A percentile compares a stretch with the other conserved stretches of the same genome.
Evolutionary conservation across 2,797 vertebrate species (phyloP).

Genomic region (Xiphorhynchus erythropygius): DNA sequence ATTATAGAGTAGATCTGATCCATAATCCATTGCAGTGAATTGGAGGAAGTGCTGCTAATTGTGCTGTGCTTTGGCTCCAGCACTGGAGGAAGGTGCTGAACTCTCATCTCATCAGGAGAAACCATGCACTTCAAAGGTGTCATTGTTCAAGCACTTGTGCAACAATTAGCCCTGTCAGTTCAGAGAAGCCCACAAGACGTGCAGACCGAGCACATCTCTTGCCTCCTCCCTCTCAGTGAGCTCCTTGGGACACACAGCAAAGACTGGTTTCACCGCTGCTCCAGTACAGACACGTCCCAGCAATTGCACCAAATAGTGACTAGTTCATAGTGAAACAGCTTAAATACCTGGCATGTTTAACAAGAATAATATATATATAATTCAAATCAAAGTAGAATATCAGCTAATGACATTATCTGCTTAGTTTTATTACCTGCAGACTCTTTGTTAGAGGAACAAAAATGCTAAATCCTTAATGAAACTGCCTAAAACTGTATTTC

Average conservation of each 20-base stretch:
- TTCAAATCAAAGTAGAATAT: background rate
- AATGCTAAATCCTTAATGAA: background rate
- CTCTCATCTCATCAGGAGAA: background rate
- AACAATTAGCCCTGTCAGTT: background rate
- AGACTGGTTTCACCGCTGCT: background rate
- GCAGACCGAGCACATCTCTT: fast-evolving
- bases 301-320: background rate
- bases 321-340: background rate
- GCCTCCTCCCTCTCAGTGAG: background rate
- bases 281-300: background rate
- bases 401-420: background rate
- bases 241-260: background rate
- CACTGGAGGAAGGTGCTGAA: background rate
- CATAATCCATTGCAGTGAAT: background rate
- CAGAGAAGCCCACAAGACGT: background rate
- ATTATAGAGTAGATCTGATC: background rate
- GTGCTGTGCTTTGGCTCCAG: background rate
- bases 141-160: background rate
- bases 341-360: background rate
- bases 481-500: background rate
- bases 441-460: background rate
- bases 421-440: background rate
- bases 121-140: background rate
- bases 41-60: background rate
- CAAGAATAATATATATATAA: background rate